These are phyloP conservation scores for Aurelia sp. DNA, from an alignment of 30 jellyfish, hydroid and myxozoan species.

Conservation along the genomic window DNA sequence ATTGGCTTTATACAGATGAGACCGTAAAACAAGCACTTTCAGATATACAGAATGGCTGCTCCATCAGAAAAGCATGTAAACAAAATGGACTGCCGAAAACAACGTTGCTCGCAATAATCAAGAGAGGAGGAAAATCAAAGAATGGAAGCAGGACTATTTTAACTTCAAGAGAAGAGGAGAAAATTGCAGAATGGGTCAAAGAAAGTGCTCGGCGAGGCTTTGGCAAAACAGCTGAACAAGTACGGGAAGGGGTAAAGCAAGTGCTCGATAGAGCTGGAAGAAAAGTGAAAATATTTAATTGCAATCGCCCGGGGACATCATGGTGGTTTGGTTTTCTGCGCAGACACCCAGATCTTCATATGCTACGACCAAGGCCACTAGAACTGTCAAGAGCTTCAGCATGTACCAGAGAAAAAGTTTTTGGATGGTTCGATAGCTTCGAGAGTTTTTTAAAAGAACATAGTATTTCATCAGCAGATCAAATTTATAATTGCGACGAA, in stretches of 20 bases:
- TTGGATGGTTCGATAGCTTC: constrained; percentile 12
- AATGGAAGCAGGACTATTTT: background rate
- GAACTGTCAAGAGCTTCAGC: constrained; percentile 9
- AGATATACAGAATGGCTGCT: background rate
- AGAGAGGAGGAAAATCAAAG: background rate
- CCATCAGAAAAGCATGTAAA: background rate
- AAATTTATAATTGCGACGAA: background rate
- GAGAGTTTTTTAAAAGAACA: constrained; percentile 1
- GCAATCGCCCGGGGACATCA: constrained; percentile 5
- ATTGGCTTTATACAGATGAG: background rate
- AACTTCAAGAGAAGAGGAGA: constrained; percentile 5
- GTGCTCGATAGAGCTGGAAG: constrained; percentile 23
- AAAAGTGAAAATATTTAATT: background rate
- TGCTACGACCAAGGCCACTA: constrained; percentile 10
- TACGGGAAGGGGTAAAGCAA: constrained; percentile 13
- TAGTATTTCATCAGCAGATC: constrained; percentile 6
- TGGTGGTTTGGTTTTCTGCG: constrained; percentile 20
- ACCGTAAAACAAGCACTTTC: background rate
- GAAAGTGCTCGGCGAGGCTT: constrained; percentile 8
- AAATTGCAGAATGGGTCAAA: constrained; percentile 26
- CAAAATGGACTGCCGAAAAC: background rate
- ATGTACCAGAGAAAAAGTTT: constrained; percentile 12
- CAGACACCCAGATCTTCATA: background rate
- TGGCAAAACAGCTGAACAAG: constrained; percentile 8
- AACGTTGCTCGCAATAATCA: background rate